These are phyloP conservation scores for Microctonus aethiopoides DNA, from an alignment of 2,888 invertebrate species.

Conservation along the genomic window DNA sequence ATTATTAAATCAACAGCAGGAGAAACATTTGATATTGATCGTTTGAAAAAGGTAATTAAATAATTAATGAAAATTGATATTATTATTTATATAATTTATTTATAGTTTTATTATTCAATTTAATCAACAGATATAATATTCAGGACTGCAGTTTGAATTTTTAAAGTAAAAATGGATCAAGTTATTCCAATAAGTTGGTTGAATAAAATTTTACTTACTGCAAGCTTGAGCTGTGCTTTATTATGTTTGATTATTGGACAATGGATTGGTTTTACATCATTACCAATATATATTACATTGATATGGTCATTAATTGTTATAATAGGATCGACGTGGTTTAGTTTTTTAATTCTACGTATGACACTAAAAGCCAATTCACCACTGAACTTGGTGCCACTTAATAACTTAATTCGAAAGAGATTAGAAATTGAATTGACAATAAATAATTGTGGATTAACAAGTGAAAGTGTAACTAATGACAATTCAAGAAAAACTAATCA, in stretches of 20 bases:
- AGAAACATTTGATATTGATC: not conserved
- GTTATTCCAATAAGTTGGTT: constrained; percentile 57
- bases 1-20: not conserved
- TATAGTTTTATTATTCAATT: not conserved
- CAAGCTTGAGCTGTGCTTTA: constrained; percentile 47
- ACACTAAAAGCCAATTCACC: constrained; percentile 56
- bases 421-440: constrained; percentile 36
- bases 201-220: constrained; percentile 53
- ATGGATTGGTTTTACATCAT: constrained; percentile 48
- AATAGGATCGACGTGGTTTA: constrained; percentile 57
- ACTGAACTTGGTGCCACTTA: constrained; percentile 47
- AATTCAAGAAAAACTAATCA: constrained; percentile 19
- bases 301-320: constrained; percentile 55
- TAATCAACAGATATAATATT: not conserved
- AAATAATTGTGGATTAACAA: constrained; percentile 23
- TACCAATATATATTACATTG: constrained; percentile 56
- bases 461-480: constrained; percentile 16
- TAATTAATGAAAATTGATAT: too few species aligned
- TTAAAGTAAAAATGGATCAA: constrained; percentile 44
- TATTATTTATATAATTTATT: not conserved
- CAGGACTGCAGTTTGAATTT: not conserved
- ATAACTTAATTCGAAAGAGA: constrained; percentile 47
- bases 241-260: constrained; percentile 53
- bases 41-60: not conserved
- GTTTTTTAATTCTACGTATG: constrained; percentile 53